Base-by-base conservation (phyloP, 2,888 invertebrate species). In the Coecobrya sp. region DNA sequence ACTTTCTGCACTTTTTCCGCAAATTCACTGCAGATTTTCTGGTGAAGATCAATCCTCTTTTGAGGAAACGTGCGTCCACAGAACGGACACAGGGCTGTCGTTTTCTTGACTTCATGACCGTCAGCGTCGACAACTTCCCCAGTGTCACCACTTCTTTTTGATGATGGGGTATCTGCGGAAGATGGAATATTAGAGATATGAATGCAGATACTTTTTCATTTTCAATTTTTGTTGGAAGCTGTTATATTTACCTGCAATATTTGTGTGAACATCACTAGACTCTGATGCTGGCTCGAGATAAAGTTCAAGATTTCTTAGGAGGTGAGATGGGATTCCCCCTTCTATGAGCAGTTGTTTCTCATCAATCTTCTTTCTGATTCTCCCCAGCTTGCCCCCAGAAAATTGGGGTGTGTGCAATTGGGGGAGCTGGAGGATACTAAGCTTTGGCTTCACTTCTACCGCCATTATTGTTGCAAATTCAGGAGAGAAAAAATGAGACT, bases 311-410 rank as follows among this genome's bases (percentile, higher is more conserved):
- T 30, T 4, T n/a, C 13, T 70, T 5, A 70, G 36, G 4, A 36
- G 36, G 11, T 70, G 70, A 70, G 30, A n/a, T 36, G 70, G 70
- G n/a, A 70, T 70, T 30, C 70, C 70, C 0, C 16, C 30, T 8
- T 4, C 70, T n/a, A 70, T 11, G 1, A 70, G 36, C 4, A 70
- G 10, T 7, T 70, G 70, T 16, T 70, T 70, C 8, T 30, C 70
- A 70, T 70, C 70, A 36, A 70, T 30, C n/a, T 70, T 70, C 30
- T 16, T 70, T 36, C 70, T 16, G 19, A 70, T 70, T 70, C 36
- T 1, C 1, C 36, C 70, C 70, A 70, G 30, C 70, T 70, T 70
- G 11, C 70, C 70, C 4, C 70, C 70, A 4, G 70, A 36, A 36
- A 70, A 70, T n/a, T 19, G 13, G 4, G 70, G 70, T 36, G 70